phyloP scores from a whole-genome alignment of 2,888 invertebrate species.

The Rapana venosa region DNA sequence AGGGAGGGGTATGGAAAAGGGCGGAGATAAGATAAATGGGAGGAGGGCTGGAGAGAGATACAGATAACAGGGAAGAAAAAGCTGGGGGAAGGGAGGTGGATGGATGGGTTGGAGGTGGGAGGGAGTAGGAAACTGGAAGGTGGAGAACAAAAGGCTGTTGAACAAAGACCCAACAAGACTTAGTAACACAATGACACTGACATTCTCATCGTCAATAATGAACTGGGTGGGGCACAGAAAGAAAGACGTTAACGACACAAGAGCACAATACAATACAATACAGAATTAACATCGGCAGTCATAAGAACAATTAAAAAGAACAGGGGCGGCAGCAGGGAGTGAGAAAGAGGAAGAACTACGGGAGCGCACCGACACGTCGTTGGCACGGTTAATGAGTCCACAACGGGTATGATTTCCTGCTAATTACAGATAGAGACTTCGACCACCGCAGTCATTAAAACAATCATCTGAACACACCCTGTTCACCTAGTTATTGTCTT shows the following conservation, averaged over 20 bases:
- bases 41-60: not conserved
- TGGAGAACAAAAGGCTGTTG: too few relatives aligned
- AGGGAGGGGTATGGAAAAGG: not conserved
- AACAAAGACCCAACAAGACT: too few relatives aligned
- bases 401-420: too few relatives aligned
- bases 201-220: too few relatives aligned
- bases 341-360: not conserved
- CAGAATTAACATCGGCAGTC: too few relatives aligned
- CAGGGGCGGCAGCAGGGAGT: not conserved
- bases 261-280: too few relatives aligned
- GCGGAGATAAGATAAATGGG: not conserved
- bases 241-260: too few relatives aligned
- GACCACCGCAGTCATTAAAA: not conserved
- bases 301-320: not conserved
- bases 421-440: too few relatives aligned
- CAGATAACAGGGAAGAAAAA: not conserved
- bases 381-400: not conserved
- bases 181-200: too few relatives aligned
- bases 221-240: too few relatives aligned
- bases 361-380: not conserved
- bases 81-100: too few relatives aligned
- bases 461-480: not conserved
- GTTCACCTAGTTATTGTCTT: not conserved
- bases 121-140: not conserved
- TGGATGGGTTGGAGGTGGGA: too few relatives aligned